Evolutionary conservation across 1,140 invertebrate species (phyloP).

Genomic region (Plodia interpunctella): DNA sequence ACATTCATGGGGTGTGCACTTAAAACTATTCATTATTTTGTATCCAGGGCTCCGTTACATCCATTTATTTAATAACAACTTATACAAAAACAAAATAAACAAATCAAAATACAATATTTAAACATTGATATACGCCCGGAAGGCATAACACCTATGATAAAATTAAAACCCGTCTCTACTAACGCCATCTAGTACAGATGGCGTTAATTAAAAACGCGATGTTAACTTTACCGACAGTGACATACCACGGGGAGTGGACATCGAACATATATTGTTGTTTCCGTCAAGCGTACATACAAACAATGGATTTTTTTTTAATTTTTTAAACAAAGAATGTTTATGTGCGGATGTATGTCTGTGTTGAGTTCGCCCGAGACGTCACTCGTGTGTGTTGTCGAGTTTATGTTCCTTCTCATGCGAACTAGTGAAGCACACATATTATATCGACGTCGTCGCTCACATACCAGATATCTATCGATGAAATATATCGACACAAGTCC

Average conservation of each 20-base stretch:
- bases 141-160: not conserved
- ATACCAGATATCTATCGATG: slow-evolving; percentile 62
- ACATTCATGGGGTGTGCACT: slow-evolving; percentile 75
- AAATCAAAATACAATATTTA: slow-evolving; percentile 41
- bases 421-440: slow-evolving; percentile 48
- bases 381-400: slow-evolving; percentile 38
- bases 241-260: slow-evolving; percentile 26
- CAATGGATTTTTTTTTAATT: slow-evolving; percentile 4
- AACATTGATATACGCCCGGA: slow-evolving; percentile 32
- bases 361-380: slow-evolving; percentile 37
- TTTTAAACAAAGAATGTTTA: slow-evolving; percentile 25
- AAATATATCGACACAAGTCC: not conserved
- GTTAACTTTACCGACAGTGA: not conserved
- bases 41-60: slow-evolving; percentile 65
- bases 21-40: slow-evolving; percentile 52
- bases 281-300: slow-evolving; percentile 16
- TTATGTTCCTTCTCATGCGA: slow-evolving; percentile 41
- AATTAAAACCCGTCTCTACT: not conserved
- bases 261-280: slow-evolving; percentile 29
- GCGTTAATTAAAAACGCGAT: not conserved
- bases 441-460: slow-evolving; percentile 66
- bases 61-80: slow-evolving; percentile 33
- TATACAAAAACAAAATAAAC: slow-evolving; percentile 35
- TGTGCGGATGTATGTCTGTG: slow-evolving; percentile 42
- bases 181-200: not conserved